Evolutionary conservation across 2,113 vertebrate species (phyloP).

Genomic region (Indicator maculatus): DNA sequence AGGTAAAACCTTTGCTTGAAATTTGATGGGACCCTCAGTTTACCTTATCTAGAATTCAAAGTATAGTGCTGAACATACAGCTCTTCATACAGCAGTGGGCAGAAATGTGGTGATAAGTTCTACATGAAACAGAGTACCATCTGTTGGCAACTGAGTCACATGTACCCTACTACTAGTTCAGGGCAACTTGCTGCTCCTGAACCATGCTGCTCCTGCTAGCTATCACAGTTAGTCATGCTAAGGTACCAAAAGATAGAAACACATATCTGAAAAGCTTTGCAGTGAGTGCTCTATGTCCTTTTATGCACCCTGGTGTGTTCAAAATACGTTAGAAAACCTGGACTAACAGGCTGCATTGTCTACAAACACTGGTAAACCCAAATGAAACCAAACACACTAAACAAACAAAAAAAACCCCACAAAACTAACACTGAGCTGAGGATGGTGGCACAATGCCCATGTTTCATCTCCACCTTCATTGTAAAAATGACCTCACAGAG

Average conservation of each 20-base stretch:
- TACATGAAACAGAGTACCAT: neutral
- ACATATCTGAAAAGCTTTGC: neutral
- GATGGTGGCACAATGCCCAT: neutral
- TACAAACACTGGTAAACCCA: neutral
- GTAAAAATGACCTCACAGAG: neutral
- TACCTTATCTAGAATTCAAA: neutral
- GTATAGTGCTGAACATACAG: neutral
- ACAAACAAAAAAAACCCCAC: too few relatives aligned
- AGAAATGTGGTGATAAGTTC: neutral
- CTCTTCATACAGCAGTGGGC: neutral
- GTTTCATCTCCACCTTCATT: neutral
- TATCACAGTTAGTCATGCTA: neutral
- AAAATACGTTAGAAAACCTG: constrained; percentile 19
- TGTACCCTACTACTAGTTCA: neutral
- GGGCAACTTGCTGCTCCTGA: neutral
- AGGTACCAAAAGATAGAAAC: neutral
- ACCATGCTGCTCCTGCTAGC: neutral
- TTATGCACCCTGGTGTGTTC: neutral
- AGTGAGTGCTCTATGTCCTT: neutral
- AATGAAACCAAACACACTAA: neutral
- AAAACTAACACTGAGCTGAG: neutral
- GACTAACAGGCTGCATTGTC: neutral
- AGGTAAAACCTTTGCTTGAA: neutral
- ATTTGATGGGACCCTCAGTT: neutral
- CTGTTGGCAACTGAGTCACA: neutral